Evolutionary conservation across 2,797 vertebrate species (phyloP).

Genomic region (Sebastes reedi): DNA sequence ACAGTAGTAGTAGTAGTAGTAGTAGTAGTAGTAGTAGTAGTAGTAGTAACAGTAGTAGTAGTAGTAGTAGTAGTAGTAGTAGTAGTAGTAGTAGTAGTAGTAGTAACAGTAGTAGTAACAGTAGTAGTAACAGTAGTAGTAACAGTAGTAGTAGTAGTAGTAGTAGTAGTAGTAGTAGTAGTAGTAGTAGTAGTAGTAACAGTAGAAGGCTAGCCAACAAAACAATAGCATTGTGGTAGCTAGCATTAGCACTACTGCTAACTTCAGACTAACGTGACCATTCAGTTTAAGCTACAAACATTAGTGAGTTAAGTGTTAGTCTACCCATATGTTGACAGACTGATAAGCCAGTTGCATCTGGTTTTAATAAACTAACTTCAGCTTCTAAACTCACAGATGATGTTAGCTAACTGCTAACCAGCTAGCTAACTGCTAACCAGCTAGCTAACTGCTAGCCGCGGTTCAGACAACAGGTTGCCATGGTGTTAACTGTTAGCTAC

Average conservation of each 20-base stretch:
- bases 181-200: no score
- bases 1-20: no score
- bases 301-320: background rate
- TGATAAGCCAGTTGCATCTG: rapidly evolving
- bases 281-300: background rate
- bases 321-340: background rate
- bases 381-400: slow-evolving; percentile 6
- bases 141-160: no score
- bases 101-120: no score
- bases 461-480: slow-evolving; percentile 71
- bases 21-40: no score
- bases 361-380: background rate
- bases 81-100: no score
- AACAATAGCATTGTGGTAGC: slow-evolving; percentile 19
- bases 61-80: no score
- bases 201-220: background rate
- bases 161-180: no score
- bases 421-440: no score
- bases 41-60: no score
- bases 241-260: slow-evolving; percentile 55
- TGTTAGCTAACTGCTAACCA: background rate
- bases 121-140: no score
- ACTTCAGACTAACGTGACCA: background rate
- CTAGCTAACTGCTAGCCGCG: background rate
- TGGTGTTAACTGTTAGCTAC: slow-evolving; percentile 27